These are phyloP conservation scores for Drosophila parthenogenetica DNA, from an alignment of 2,888 invertebrate species.

Conservation along the genomic window DNA sequence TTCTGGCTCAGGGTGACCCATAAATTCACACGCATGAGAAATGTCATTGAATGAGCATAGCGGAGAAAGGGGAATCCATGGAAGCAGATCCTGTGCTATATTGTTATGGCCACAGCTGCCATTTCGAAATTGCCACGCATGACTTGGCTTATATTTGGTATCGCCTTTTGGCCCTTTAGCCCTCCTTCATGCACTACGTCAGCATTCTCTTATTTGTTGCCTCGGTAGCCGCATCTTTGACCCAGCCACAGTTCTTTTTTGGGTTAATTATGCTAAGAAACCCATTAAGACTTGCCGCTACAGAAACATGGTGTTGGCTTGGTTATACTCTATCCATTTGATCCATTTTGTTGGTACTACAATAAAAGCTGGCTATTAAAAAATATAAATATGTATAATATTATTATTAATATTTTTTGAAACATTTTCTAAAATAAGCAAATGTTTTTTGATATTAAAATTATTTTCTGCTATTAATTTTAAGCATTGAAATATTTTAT, in stretches of 20 bases:
- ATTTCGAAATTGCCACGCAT: conserved; percentile 72
- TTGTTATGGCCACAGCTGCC: conserved; percentile 71
- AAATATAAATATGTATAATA: too few relatives aligned
- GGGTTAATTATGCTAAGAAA: conserved; percentile 75
- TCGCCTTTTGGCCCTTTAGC: conserved; percentile 30
- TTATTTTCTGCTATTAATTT: too few relatives aligned
- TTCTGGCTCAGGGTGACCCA: conserved; percentile 42
- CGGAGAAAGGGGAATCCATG: neutral
- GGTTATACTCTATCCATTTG: conserved; percentile 44
- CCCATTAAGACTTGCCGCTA: conserved; percentile 58
- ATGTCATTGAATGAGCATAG: conserved; percentile 70
- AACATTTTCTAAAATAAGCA: too few relatives aligned
- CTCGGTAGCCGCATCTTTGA: conserved; percentile 23
- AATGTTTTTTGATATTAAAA: too few relatives aligned
- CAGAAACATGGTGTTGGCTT: conserved; percentile 52
- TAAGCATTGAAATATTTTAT: too few relatives aligned
- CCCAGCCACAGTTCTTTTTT: conserved; percentile 34
- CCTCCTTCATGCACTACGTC: conserved; percentile 13
- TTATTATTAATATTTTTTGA: neutral
- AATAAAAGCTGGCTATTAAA: too few relatives aligned
- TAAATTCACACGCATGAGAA: conserved; percentile 76
- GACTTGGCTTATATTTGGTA: conserved; percentile 65
- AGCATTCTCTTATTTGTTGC: conserved; percentile 61
- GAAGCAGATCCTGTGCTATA: conserved; percentile 31
- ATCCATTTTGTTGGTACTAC: too few relatives aligned